Evolutionary conservation across 2,888 invertebrate genomes (phyloP), one percentile per base, ranked within the genome.

Genomic region (Mythimna loreyi): DNA sequence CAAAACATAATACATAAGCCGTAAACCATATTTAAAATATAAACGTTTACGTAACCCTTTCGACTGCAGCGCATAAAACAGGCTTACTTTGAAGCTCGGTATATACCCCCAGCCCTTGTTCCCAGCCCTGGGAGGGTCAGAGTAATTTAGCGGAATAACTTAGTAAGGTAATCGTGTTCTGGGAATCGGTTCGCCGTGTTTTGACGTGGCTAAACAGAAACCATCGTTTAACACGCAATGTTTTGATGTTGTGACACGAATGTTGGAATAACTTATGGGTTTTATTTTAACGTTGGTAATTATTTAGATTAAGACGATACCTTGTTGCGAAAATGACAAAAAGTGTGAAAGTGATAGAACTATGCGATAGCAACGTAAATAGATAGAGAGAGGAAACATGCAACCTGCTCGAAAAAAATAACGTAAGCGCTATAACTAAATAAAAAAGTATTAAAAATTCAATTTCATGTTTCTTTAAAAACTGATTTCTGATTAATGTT

Each of bases 141-240:
- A 55, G 45, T 52, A 73, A 79, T 76, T 76, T 67, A 50, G 23
- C 49, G 25, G 55, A 59, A 79, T 76, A 53, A 75, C 66, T 72
- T 58, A 72, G 59, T 66, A 58, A 53, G 25, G 33, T 61, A 67
- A 67, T 79, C 58, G 67, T 49, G 57, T 75, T 72, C 74, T 2
- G 67, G n/a, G 59, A 79, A 76, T 61, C 55, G 78, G 33, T 63
- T 47, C 28, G 23, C n/a, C 33, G 33, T 69, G 60, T 58, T 75
- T 58, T 75, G 58, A 78, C 30, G 40, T 62, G 45, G 49, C 59
- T 55, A n/a, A 49, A 66, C 40, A 50, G 33, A 52, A 78, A 56
- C 11, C 56, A 33, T 72, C 25, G 40, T 43, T 36, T 23, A 3
- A 60, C 67, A 73, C 58, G 79, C 67, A 49, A 79, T 62, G 50